These are phyloP conservation scores for Atta colombica DNA, from an alignment of 1,140 invertebrate species.

Conservation along the genomic window DNA sequence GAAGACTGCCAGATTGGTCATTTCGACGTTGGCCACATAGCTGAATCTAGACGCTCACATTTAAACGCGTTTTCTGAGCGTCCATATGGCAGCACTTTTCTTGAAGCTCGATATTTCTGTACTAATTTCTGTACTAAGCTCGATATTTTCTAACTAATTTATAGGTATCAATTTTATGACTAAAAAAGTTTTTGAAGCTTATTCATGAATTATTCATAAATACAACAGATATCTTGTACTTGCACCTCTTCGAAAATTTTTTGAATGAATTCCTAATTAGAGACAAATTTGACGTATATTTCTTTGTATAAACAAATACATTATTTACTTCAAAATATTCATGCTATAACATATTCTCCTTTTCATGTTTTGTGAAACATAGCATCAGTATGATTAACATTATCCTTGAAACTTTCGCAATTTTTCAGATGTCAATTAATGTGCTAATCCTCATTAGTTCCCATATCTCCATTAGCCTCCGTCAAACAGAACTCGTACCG, in stretches of 20 bases:
- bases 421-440: constrained; percentile 41
- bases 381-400: background rate
- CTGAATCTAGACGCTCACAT: background rate
- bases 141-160: constrained; percentile 6
- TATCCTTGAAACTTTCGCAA: constrained; percentile 8
- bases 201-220: constrained; percentile 24
- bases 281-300: background rate
- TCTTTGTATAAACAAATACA: background rate
- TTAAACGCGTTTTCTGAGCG: too few relatives aligned
- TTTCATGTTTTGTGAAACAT: background rate
- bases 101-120: constrained; percentile 2
- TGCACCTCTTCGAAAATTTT: background rate
- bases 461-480: constrained; percentile 34
- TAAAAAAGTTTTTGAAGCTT: background rate
- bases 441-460: constrained; percentile 50
- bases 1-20: constrained; percentile 48
- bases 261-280: background rate
- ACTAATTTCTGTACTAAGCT: constrained; percentile 1
- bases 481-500: constrained; percentile 17
- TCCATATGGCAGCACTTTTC: background rate
- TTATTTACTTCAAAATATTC: constrained; percentile 3
- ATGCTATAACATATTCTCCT: background rate
- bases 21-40: background rate
- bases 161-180: background rate
- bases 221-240: background rate